Base-by-base conservation (phyloP, 2,113 vertebrate species). In the Elanus axillaris region DNA sequence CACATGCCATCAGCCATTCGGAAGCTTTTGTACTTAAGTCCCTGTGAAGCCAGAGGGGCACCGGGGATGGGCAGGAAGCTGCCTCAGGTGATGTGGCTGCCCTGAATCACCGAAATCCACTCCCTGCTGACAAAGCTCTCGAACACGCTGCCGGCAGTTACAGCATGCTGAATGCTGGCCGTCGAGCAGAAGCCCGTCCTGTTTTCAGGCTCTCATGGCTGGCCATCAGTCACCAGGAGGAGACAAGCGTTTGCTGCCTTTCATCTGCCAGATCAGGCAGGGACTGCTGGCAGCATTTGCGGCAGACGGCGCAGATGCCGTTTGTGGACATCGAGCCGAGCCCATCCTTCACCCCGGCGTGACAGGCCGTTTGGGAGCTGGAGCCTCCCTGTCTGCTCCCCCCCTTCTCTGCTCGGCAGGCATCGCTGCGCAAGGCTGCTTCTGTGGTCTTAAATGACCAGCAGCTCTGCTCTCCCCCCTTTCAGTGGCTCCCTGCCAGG, bases 161-260 rank as follows among this genome's bases (percentile, higher is more conserved):
- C 0, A 7, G n/a, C 3, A 1, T 7, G 1, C 14, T 16, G 43
- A 52, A 20, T 3, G 6, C 38, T 21, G 43, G 3, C 19, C 11
- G 27, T 29, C 0, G 7, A 62, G 43, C 29, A 45, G 50, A 38
- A 59, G n/a, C 38, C 45, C 6, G 2, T 29, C 43, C 38, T 16
- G 11, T 36, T 22, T 9, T 50, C 69, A 20, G 42, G 25, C 31
- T 60, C 40, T 48, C 5, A 0, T 11, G 22, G 36, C 22, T 27
- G 59, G 43, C 26, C 27, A 13, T n/a, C 34, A 6, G 26, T 29
- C 25, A 31, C 25, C 27, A n/a, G 36, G 52, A 45, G 48, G 36
- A 67, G 50, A 60, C 11, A 21, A 76, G 43, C 19, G 16, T 27
- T 75, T 18, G 38, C 45, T 14, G 58, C 23, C 36, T 75, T 58